These are phyloP conservation scores for Haliclona indistincta DNA, from an alignment of 37 sponge, comb jelly and placozoan species.

Conservation along the genomic window DNA sequence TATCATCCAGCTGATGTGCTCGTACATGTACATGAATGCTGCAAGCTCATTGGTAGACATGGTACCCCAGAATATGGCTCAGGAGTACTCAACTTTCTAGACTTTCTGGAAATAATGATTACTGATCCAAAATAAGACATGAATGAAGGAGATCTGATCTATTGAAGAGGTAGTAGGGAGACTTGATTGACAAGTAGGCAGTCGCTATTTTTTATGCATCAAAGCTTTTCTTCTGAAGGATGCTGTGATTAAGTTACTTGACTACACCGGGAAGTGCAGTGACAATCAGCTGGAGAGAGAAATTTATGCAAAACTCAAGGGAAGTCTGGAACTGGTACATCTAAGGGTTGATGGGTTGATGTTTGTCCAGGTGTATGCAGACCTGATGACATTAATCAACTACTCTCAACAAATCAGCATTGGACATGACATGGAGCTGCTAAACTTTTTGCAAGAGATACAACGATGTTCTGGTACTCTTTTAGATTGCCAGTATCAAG, in stretches of 20 bases:
- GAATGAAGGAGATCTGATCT: neutral
- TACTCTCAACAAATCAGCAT: neutral
- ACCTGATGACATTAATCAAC: constrained; percentile 14
- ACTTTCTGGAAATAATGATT: constrained; percentile 25
- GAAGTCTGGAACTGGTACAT: neutral
- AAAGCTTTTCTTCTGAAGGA: too few relatives aligned
- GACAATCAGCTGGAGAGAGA: neutral
- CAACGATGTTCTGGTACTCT: neutral
- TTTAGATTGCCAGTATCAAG: neutral
- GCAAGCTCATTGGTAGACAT: constrained; percentile 36
- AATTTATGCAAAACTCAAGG: constrained; percentile 9
- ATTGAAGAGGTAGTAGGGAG: neutral
- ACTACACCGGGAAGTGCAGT: neutral
- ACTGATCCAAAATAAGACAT: neutral
- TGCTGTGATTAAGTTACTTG: constrained; percentile 5
- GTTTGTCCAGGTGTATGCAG: constrained; percentile 29
- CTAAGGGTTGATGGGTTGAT: constrained; percentile 9
- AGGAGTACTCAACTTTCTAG: constrained; percentile 33
- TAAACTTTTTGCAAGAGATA: constrained; percentile 9
- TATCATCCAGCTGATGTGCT: constrained; percentile 27
- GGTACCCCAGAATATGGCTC: constrained; percentile 45
- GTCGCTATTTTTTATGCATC: constrained; percentile 34
- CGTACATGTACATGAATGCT: constrained; percentile 56
- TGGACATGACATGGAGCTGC: constrained; percentile 17
- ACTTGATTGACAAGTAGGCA: constrained; percentile 36